A percentile compares a stretch with the other conserved stretches of the same genome.
Conservation (phyloP, 2,797 vertebrate species). For the Labroides dimidiatus region DNA sequence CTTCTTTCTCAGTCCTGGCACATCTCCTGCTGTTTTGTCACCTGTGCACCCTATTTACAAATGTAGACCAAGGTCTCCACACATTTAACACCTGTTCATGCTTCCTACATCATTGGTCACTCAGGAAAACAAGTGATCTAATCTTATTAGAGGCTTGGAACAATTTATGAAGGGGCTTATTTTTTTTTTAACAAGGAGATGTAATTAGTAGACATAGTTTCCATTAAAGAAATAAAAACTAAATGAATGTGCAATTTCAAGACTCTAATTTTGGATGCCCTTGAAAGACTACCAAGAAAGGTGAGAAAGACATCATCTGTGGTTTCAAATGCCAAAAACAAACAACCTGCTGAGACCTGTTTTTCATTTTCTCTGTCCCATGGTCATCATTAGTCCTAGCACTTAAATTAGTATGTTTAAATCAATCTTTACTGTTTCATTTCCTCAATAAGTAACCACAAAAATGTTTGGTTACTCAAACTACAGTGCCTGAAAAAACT, state of each 20-base stretch:
- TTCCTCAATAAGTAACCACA: neutral
- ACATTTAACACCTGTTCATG: conserved; percentile 49
- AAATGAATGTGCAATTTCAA: neutral
- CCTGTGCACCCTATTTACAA: conserved; percentile 18
- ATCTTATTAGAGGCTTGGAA: neutral
- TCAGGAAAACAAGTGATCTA: conserved; percentile 3
- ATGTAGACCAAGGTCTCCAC: conserved; percentile 44
- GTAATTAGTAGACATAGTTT: neutral
- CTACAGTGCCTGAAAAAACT: neutral
- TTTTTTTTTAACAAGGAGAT: neutral
- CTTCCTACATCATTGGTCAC: conserved; percentile 37
- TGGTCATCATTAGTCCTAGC: neutral
- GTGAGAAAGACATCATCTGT: conserved; percentile 59
- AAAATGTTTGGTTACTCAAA: neutral
- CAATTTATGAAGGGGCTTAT: neutral
- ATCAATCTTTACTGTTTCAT: neutral
- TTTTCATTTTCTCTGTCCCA: conserved; percentile 5
- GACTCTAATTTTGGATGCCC: neutral
- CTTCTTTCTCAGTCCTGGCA: neutral
- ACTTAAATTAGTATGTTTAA: neutral
- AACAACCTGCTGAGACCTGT: neutral
- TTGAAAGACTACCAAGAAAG: conserved; percentile 46
- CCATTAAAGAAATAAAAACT: neutral
- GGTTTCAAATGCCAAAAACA: conserved; percentile 7
- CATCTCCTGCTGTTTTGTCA: conserved; percentile 25